phyloP scores from a whole-genome alignment of 2,113 vertebrate species.

The Uria lomvia region DNA sequence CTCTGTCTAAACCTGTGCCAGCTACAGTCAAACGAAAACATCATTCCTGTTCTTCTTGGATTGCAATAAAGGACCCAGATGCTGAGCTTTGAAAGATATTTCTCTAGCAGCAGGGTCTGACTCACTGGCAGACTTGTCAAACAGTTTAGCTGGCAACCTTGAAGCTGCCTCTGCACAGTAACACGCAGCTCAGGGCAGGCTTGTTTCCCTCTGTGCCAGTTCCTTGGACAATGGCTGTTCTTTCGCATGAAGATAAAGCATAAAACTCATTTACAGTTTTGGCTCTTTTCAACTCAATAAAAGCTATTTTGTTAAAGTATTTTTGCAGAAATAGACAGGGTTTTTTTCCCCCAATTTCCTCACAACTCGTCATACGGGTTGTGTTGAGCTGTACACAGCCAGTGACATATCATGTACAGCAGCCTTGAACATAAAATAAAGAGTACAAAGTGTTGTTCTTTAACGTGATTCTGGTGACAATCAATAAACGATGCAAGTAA shows the following conservation, averaged over 20 bases:
- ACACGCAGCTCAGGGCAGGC: background rate
- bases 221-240: background rate
- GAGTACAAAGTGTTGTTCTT: background rate
- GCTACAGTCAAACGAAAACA: background rate
- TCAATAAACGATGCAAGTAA: background rate
- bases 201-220: background rate
- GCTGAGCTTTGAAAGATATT: slow-evolving; percentile 40
- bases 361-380: background rate
- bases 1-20: background rate
- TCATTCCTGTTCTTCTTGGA: background rate
- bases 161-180: slow-evolving; percentile 15
- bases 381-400: background rate
- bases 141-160: slow-evolving; percentile 38
- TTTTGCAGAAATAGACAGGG: background rate
- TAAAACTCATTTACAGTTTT: background rate
- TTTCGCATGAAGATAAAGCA: slow-evolving; percentile 9
- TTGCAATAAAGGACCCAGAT: slow-evolving; percentile 23
- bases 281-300: background rate
- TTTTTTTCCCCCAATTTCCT: background rate
- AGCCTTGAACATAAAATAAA: background rate
- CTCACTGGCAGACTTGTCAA: slow-evolving; percentile 41
- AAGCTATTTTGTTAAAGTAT: background rate
- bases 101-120: slow-evolving; percentile 49
- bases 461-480: background rate
- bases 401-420: background rate